Evolutionary conservation across 2,888 invertebrate genomes (phyloP).

Genomic region (Tigriopus californicus): DNA sequence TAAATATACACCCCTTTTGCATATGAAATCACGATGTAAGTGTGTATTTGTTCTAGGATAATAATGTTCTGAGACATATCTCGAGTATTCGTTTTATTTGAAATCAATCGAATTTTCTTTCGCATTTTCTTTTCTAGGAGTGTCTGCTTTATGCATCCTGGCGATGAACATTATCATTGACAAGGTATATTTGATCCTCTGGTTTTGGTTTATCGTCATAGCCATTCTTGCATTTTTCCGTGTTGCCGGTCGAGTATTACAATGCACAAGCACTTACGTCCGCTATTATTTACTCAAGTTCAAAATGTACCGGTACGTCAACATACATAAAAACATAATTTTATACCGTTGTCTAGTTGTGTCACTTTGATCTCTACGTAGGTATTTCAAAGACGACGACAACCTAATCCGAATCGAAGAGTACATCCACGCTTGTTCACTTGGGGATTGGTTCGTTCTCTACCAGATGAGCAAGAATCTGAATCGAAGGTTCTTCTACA

Average conservation of each 20-base stretch:
- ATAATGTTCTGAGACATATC: no score
- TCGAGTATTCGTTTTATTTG: no score
- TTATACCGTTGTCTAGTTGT: no score
- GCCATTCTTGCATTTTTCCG: neutral
- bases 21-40: no score
- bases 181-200: conserved; percentile 1
- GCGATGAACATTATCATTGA: conserved; percentile 9
- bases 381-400: neutral
- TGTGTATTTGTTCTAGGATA: no score
- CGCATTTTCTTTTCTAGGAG: neutral
- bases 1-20: no score
- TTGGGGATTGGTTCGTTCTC: conserved; percentile 13
- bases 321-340: neutral
- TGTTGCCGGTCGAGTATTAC: neutral
- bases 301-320: conserved; percentile 11
- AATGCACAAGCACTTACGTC: neutral
- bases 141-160: neutral
- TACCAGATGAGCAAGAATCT: conserved; percentile 15
- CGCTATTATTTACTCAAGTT: neutral
- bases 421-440: neutral
- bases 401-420: neutral
- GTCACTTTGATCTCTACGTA: neutral
- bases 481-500: conserved; percentile 9
- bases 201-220: conserved; percentile 1
- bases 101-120: no score